phyloP scores from a whole-genome alignment of 2,113 vertebrate genomes.

The Tringa solitaria region DNA sequence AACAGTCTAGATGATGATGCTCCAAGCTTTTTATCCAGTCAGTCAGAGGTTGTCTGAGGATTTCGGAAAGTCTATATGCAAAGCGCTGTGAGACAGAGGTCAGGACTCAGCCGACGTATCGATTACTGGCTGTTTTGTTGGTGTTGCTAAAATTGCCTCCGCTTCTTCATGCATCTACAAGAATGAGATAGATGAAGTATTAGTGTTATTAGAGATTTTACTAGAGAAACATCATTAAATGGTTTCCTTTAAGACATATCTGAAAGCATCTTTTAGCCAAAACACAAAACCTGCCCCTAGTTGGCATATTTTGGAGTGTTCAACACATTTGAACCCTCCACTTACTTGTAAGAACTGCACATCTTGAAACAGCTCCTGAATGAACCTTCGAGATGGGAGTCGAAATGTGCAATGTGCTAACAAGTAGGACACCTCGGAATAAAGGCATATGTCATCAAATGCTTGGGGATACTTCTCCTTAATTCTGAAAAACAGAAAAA shows the following conservation, averaged over 20 bases:
- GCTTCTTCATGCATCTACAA: constrained; percentile 95
- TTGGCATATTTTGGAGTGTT: background rate
- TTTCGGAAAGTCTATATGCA: constrained; percentile 40
- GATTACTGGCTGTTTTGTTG: constrained; percentile 77
- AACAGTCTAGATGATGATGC: constrained; percentile 31
- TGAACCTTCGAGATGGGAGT: constrained; percentile 93
- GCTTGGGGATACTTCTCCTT: constrained; percentile 98
- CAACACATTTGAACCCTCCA: background rate
- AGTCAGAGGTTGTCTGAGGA: constrained; percentile 31
- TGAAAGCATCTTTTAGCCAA: background rate
- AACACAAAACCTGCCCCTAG: background rate
- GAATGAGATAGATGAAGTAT: background rate
- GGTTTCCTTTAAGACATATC: background rate
- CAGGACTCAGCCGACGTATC: constrained; percentile 84
- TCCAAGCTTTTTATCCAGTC: constrained; percentile 62
- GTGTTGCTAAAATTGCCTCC: constrained; percentile 86
- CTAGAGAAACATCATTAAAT: background rate
- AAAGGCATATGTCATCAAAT: constrained; percentile 98
- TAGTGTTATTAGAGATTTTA: background rate
- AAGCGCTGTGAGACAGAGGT: constrained; percentile 62
- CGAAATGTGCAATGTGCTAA: constrained; percentile 94
- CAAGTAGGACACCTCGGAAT: constrained; percentile 95
- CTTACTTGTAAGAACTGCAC: constrained; percentile 95
- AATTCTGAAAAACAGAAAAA: constrained; percentile 79
- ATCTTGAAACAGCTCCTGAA: constrained; percentile 98